Conservation (phyloP, 2,888 invertebrate species). For the Galerucella nymphaeae region DNA sequence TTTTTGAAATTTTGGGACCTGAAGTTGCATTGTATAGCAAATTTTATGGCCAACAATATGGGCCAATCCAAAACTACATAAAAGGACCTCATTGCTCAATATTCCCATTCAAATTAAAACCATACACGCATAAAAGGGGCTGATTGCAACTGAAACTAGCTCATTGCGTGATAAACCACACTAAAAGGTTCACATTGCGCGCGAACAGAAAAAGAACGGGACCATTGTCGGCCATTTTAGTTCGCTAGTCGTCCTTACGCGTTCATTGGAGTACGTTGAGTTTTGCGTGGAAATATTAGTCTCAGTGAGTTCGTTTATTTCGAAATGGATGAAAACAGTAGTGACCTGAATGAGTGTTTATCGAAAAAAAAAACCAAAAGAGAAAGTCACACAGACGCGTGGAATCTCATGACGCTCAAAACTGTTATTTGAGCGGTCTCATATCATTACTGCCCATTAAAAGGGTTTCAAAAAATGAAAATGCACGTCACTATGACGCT, state of each 20-base stretch:
- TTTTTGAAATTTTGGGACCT: no score
- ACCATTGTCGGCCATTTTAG: not conserved
- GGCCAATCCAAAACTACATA: no score
- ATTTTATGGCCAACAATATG: no score
- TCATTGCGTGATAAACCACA: not conserved
- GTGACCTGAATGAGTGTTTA: not conserved
- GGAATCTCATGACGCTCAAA: slow-evolving; percentile 28
- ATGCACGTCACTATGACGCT: slow-evolving; percentile 24
- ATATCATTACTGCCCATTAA: slow-evolving; percentile 33
- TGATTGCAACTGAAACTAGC: not conserved
- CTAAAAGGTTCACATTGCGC: slow-evolving; percentile 6
- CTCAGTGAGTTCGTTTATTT: not conserved
- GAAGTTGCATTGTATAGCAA: no score
- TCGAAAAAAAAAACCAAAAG: not conserved
- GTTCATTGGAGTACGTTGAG: not conserved
- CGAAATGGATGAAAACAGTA: slow-evolving; percentile 10
- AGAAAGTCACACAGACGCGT: slow-evolving; percentile 7
- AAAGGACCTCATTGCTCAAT: no score
- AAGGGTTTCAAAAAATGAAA: not conserved
- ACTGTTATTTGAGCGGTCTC: slow-evolving; percentile 32
- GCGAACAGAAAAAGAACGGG: slow-evolving; percentile 1
- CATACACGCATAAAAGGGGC: not conserved
- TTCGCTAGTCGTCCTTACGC: not conserved
- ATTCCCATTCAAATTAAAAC: no score
- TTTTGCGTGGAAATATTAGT: not conserved